Percentiles rank a stretch among this genome's conserved stretches.
Evolutionary conservation across 2,113 vertebrate species (phyloP).

Genomic region (Burhinus oedicnemus): DNA sequence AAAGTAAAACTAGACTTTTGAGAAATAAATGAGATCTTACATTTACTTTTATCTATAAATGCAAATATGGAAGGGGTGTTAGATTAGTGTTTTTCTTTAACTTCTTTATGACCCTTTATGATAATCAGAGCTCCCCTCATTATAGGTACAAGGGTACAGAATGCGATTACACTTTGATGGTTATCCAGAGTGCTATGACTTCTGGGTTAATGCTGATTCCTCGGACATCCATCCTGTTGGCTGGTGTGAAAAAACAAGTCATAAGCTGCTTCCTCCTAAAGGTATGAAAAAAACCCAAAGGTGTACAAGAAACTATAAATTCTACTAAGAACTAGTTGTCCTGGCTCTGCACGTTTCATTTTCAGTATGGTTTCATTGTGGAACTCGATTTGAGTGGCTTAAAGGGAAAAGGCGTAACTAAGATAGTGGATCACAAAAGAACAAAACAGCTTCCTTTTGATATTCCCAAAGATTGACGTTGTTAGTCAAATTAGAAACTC

Average conservation of each 20-base stretch:
- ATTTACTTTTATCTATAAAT: background rate
- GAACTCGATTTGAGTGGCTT: background rate
- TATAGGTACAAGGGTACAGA: conserved; percentile 87
- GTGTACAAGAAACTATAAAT: background rate
- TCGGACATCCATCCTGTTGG: conserved; percentile 88
- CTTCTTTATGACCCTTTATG: background rate
- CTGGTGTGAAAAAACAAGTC: conserved; percentile 91
- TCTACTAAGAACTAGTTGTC: background rate
- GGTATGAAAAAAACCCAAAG: conserved; percentile 61
- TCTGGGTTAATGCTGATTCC: conserved; percentile 91
- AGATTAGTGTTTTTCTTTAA: background rate
- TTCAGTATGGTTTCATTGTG: background rate
- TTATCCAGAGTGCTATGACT: conserved; percentile 91
- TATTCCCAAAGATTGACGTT: background rate
- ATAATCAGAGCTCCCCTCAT: background rate
- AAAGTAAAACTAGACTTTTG: background rate
- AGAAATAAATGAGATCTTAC: background rate
- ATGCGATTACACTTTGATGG: conserved; percentile 89
- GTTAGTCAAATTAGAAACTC: background rate
- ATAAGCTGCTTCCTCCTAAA: conserved; percentile 89
- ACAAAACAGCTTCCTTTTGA: background rate
- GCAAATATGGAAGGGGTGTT: background rate
- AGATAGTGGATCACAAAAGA: background rate
- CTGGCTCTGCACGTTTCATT: background rate
- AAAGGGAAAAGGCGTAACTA: background rate